Base-by-base conservation (phyloP, 2,113 vertebrate genomes). In the Petromus typicus region DNA sequence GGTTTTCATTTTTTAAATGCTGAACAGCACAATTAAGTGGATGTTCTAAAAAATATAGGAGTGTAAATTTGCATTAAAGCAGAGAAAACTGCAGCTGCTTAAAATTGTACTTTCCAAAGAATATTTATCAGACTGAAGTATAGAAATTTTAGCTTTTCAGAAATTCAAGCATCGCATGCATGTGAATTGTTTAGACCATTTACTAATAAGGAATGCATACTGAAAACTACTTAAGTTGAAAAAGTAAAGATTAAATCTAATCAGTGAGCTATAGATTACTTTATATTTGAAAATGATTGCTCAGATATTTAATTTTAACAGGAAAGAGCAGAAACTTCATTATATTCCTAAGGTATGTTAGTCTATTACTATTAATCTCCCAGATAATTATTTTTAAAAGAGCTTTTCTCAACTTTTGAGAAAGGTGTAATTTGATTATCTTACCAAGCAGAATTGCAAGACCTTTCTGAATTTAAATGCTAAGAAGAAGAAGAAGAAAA, bases 341-440 rank as follows among this genome's bases (percentile, higher is more conserved):
- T 40, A 30, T 2, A 91, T 48, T 40, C 10, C 22, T 48, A 61
- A 82, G 8, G 3, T 4, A 57, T 73, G 27, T 3, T 11, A 87
- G 3, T 4, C 40, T 73, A 27, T 3, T 11, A 87, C 9, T 40
- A 71, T 30, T 56, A 43, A 25, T 57, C 5, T 61, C n/a, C 3
- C 27, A 95, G 7, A 34, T 64, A 69, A 20, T 76, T 87, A 80
- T 51, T 84, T 82, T 89, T 32, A 3, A 54, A 61, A 61, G 30
- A 81, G 3, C 13, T 86, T 80, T 63, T 25, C 22, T 5, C 93
- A 90, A 76, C 0, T 3, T 83, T 34, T 12, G 14, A 85, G 59
- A 97, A 91, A 37, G 0, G 48, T 91, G 48, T 8, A 89, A 93
- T 95, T 91, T 22, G 56, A 86, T 48, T 66, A 67, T 6, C 20